Evolutionary conservation across 2,888 invertebrate species (phyloP), one percentile per base, ranked within the genome.

Genomic region (Thecocarcelia acutangulata): DNA sequence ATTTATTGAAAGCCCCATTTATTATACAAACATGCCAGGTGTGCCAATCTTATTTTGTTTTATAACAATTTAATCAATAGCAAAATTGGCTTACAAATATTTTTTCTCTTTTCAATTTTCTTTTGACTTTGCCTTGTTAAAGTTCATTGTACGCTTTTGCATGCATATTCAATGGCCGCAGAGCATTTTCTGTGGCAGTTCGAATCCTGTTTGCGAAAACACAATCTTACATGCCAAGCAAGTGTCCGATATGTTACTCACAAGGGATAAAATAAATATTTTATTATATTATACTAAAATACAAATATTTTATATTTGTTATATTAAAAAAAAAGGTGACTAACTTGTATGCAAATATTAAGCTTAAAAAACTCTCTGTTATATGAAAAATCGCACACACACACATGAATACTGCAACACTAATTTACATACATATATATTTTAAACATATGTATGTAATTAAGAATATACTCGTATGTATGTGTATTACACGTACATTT

Each of bases 341-440:
- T 80, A 80, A 80, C 75, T 80, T 75, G 12, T 66, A 75, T 40
- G 59, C 44, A 75, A 80, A 80, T 72, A 80, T 75, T 64, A 19
- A 46, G n/a, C 42, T 56, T 17, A 33, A 79, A 33, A 54, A 48
- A 59, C 44, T 40, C 50, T 58, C 13, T 33, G 9, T 15, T 13
- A 48, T 40, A 70, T 1, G 21, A 5, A 50, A 0, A 37, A 1
- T 48, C n/a, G 37, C 42, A 44, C 17, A 72, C 9, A 11, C 13
- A 46, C 15, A 33, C n/a, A 42, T 40, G 24, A 40, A 37, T 21
- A 61, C 0, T 9, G 9, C 21, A n/a, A 21, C 54, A 73, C 13
- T 40, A 28, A 52, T 28, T 12, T 15, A 28, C 8, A 8, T 33
- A 33, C 9, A 33, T 33, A 33, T 33, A 8, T 33, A 33, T 33